phyloP scores from a whole-genome alignment of 2,797 vertebrate species.

The Oceanodroma leucorhoa region DNA sequence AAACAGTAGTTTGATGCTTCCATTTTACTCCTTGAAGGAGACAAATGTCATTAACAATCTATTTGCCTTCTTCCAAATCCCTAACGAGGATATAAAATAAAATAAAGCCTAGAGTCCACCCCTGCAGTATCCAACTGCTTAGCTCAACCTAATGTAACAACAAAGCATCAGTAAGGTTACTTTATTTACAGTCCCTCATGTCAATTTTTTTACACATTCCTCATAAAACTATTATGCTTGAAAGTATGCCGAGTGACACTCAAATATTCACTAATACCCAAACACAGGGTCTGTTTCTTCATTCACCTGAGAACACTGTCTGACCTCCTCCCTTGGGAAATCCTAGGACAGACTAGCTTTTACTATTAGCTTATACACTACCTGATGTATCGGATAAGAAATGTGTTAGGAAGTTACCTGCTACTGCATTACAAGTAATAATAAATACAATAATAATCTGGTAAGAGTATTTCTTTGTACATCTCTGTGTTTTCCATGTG shows the following conservation, averaged over 20 bases:
- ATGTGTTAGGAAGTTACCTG: neutral
- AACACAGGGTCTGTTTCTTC: neutral
- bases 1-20: neutral
- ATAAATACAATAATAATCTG: neutral
- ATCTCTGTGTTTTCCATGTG: neutral
- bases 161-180: neutral
- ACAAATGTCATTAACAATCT: neutral
- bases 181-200: neutral
- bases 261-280: neutral
- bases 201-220: neutral
- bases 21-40: neutral
- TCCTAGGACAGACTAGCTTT: neutral
- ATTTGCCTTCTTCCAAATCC: neutral
- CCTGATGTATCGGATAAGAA: neutral
- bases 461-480: neutral
- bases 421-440: neutral
- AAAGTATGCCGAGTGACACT: neutral
- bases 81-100: neutral
- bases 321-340: neutral
- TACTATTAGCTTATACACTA: neutral
- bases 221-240: neutral
- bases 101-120: neutral
- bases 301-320: neutral
- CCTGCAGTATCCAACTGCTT: neutral
- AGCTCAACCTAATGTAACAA: neutral